Evolutionary conservation across 2,888 invertebrate species (phyloP), one percentile per base, ranked within the genome.

Genomic region (Agonopterix arenella): DNA sequence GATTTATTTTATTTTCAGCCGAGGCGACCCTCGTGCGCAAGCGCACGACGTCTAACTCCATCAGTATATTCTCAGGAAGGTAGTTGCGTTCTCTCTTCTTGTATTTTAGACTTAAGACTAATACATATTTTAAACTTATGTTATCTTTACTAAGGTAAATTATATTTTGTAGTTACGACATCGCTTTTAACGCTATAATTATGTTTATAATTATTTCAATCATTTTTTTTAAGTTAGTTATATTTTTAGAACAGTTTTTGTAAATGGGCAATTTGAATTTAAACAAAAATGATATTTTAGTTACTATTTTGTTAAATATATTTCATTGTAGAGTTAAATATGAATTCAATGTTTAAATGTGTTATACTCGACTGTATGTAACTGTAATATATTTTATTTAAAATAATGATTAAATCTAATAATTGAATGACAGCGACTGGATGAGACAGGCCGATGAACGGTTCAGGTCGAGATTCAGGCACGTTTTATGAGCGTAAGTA

Each of bases 21-120:
- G 93, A 93, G 56, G 93, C 93, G 16, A 90, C 92, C 54, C 89
- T 95, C 52, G 92, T 93, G 47, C 90, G 94, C 55, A 95, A 94
- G 76, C 90, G 94, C 63, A 91, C 93, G 54, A 90, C 93, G 52
- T 93, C 93, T 54, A 93, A 93, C 70, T 92, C 94, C 52, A 93
- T 94, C 77, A 94, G 91, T 79, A 93, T 94, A 84, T 94, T 94
- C 81, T 93, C 94, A 45, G 91, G 92, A 61, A 94, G 94, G 92
- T 94, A 94, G 92, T 85, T 68, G 60, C 60, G 58, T 54, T 62
- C 49, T 54, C 28, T 57, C 51, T 53, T 50, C 52, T 28, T 28
- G 7, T 28, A 28, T 28, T 4, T 55, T 57, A 53, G 46, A 41
- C 41, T 40, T 62, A 56, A 49, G 51, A 59, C 50, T 53, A 53